phyloP scores from a whole-genome alignment of 1,140 invertebrate genomes.

The Pseudomyrmex sp. region DNA sequence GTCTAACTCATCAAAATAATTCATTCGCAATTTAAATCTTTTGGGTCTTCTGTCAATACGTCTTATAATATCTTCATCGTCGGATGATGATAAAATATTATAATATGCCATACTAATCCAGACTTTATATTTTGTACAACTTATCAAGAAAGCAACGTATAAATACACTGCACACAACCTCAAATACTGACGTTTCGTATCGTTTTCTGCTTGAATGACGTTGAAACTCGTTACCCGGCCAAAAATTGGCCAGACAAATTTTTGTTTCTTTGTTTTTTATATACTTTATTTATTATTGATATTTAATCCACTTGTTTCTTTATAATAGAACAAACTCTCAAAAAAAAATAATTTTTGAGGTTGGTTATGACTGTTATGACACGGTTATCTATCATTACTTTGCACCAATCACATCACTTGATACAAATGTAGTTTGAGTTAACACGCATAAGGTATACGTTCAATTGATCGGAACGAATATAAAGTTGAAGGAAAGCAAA shows the following conservation, averaged over 20 bases:
- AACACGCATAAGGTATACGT: not conserved
- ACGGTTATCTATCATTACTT: not conserved
- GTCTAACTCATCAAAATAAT: no score
- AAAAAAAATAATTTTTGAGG: no score
- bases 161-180: not conserved
- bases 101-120: no score
- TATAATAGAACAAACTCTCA: no score
- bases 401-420: not conserved
- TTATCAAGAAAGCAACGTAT: no score
- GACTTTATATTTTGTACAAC: not conserved
- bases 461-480: not conserved
- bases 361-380: not conserved
- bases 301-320: no score
- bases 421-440: slow-evolving; percentile 7
- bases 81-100: no score
- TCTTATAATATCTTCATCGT: no score
- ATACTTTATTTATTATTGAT: no score
- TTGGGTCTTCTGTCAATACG: not conserved
- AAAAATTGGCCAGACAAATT: not conserved
- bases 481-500: slow-evolving; percentile 6
- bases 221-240: slow-evolving; percentile 5
- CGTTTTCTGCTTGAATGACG: not conserved
- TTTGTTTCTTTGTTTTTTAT: no score
- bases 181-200: not conserved
- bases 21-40: not conserved